Evolutionary conservation across 2,888 invertebrate species (phyloP).

Genomic region (Pseudoips prasinana): DNA sequence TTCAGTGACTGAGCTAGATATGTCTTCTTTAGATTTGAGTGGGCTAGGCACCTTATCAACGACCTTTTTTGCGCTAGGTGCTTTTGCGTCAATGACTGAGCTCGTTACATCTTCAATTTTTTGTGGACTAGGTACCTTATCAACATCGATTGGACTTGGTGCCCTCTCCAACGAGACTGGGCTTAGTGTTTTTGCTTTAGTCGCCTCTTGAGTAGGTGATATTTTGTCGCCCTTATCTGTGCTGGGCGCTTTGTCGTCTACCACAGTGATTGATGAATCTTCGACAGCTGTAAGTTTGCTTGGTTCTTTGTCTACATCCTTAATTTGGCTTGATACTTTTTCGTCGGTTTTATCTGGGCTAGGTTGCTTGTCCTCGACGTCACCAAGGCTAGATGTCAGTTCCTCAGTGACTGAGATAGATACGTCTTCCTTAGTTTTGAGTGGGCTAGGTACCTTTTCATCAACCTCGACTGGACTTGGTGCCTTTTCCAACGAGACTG

Average conservation of each 20-base stretch:
- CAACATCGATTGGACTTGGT: slow-evolving; percentile 6
- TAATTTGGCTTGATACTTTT: neutral
- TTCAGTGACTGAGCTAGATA: too few relatives aligned
- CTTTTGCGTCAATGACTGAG: slow-evolving; percentile 2
- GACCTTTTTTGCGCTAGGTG: neutral
- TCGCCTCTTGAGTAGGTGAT: neutral
- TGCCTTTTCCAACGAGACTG: neutral
- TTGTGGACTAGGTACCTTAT: too few relatives aligned
- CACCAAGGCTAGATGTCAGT: neutral
- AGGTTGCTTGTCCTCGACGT: too few relatives aligned
- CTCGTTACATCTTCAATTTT: too few relatives aligned
- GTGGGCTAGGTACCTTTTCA: slow-evolving; percentile 5
- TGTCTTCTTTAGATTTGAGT: too few relatives aligned
- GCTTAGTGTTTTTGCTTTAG: slow-evolving; percentile 11
- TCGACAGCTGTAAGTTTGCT: neutral
- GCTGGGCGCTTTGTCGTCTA: slow-evolving; percentile 1
- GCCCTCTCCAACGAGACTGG: slow-evolving; percentile 5
- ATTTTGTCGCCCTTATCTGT: neutral
- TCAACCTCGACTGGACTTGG: slow-evolving; percentile 1
- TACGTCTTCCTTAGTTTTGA: neutral
- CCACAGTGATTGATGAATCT: too few relatives aligned
- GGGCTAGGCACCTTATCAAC: neutral
- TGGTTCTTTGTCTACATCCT: neutral
- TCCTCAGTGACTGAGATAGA: neutral
- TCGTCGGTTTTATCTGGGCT: slow-evolving; percentile 1